Evolutionary conservation across 2,888 invertebrate genomes (phyloP).

Genomic region (Psylliodes chrysocephalus): DNA sequence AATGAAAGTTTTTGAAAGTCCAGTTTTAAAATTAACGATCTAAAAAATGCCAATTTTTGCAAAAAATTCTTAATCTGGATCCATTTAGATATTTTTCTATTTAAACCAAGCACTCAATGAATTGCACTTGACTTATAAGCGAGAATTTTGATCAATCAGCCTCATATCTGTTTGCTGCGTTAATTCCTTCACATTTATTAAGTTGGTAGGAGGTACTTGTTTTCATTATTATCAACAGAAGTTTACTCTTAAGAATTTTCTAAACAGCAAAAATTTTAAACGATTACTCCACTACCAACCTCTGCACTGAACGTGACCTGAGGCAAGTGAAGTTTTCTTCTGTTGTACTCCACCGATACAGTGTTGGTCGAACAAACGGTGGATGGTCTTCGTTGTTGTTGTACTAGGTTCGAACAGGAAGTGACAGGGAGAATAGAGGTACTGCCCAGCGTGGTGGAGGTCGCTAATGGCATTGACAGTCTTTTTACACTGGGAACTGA

Average conservation of each 20-base stretch:
- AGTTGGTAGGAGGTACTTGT: too few relatives aligned
- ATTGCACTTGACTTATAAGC: not conserved
- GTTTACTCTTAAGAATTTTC: too few relatives aligned
- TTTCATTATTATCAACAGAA: too few relatives aligned
- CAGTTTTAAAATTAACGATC: too few relatives aligned
- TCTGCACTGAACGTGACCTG: slow-evolving; percentile 90
- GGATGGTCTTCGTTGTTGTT: slow-evolving; percentile 68
- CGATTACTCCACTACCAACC: slow-evolving; percentile 91
- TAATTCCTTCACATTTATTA: too few relatives aligned
- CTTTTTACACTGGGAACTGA: slow-evolving; percentile 57
- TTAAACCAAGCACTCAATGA: slow-evolving; percentile 23
- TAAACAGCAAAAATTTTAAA: slow-evolving; percentile 65
- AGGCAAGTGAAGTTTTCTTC: slow-evolving; percentile 77
- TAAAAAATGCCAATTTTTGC: too few relatives aligned
- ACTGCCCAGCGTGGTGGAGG: slow-evolving; percentile 64
- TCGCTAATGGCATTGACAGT: slow-evolving; percentile 43
- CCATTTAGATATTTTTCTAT: too few relatives aligned
- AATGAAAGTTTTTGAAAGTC: too few relatives aligned
- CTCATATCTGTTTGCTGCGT: too few relatives aligned
- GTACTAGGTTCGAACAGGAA: slow-evolving; percentile 30
- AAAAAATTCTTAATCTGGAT: too few relatives aligned
- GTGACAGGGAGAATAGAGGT: slow-evolving; percentile 50
- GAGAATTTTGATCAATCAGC: not conserved
- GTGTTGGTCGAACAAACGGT: slow-evolving; percentile 78
- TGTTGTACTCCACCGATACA: slow-evolving; percentile 62